Base-by-base conservation (phyloP, 2,797 vertebrate species). In the Limosa lapponica region DNA sequence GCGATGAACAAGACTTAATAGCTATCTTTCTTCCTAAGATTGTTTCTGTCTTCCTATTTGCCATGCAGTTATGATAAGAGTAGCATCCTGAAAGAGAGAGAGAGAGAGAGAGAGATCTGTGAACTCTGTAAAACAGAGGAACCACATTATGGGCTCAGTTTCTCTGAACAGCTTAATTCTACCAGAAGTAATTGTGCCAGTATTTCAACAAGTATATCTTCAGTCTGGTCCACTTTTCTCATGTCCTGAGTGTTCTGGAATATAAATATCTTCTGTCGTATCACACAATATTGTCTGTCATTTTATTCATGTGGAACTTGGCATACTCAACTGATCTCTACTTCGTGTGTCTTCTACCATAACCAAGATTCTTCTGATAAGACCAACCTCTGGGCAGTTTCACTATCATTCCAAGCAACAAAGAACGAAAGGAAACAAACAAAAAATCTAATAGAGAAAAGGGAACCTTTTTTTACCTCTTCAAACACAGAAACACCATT, bases 381-480 rank as follows among this genome's bases (percentile, higher is more conserved):
- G 84, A 6, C 9, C 15, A n/a, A 39, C 18, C 22, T 62, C 52
- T 70, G 32, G 5, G 24, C 7, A 87, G 28, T 39, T 77, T 36
- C 87, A n/a, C 8, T 65, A 30, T 17, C 24, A 73, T 48, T n/a
- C 11, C 14, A 85, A 77, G 15, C 30, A 20, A 52, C 2, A 83
- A 7, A 70, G 5, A 49, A 67, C 49, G 1, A 4, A 46, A 73
- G 24, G 5, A 24, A 72, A 71, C 18, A 17, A 43, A n/a, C 9
- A 70, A 46, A 28, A 4, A 25, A 9, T 2, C 6, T 16, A 1
- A 17, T 41, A 44, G 16, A 23, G 59, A n/a, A 36, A 36, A 19
- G 0, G 8, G 10, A 51, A 51, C 0, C 1, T 6, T 36, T 43
- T 54, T 59, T 30, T 2, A 2, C 5, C 4, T 62, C 51, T 61